Evolutionary conservation across 2,113 vertebrate species (phyloP).

Genomic region (Paraplagusia blochii): DNA sequence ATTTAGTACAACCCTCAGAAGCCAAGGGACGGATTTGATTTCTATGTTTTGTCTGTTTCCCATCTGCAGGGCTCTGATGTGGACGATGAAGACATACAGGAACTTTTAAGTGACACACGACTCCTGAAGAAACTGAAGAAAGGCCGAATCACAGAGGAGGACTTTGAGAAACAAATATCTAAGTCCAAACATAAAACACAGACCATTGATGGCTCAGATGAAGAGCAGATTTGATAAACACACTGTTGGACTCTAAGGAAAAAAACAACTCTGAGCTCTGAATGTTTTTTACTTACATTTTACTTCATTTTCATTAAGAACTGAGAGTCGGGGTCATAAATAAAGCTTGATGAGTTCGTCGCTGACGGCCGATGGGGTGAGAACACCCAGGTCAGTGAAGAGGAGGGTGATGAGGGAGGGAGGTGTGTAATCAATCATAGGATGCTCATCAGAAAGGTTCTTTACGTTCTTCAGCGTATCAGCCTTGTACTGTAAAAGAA

Average conservation of each 20-base stretch:
- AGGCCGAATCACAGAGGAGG: slow-evolving; percentile 87
- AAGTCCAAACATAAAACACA: slow-evolving; percentile 2
- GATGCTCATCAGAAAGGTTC: slow-evolving; percentile 87
- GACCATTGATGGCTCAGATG: background rate
- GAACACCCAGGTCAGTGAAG: slow-evolving; percentile 93
- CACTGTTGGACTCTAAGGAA: background rate
- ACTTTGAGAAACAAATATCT: slow-evolving; percentile 86
- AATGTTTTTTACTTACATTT: background rate
- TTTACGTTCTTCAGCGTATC: slow-evolving; percentile 80
- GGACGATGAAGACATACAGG: slow-evolving; percentile 85
- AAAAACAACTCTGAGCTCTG: background rate
- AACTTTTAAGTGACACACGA: slow-evolving; percentile 87
- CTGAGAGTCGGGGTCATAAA: slow-evolving; percentile 71
- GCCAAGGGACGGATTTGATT: background rate
- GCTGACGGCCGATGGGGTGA: slow-evolving; percentile 94
- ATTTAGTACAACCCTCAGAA: rapidly evolving
- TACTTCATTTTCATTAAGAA: slow-evolving; percentile 37
- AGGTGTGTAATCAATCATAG: slow-evolving; percentile 92
- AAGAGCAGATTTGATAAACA: background rate
- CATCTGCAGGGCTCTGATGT: slow-evolving; percentile 80
- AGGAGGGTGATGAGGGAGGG: slow-evolving; percentile 93
- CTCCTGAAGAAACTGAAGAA: slow-evolving; percentile 91
- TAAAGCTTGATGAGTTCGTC: slow-evolving; percentile 99
- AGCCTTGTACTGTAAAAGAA: slow-evolving; percentile 87
- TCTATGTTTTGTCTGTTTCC: background rate